Base-by-base conservation (phyloP, 2,888 invertebrate genomes). In the Gnatocerus cornutus region DNA sequence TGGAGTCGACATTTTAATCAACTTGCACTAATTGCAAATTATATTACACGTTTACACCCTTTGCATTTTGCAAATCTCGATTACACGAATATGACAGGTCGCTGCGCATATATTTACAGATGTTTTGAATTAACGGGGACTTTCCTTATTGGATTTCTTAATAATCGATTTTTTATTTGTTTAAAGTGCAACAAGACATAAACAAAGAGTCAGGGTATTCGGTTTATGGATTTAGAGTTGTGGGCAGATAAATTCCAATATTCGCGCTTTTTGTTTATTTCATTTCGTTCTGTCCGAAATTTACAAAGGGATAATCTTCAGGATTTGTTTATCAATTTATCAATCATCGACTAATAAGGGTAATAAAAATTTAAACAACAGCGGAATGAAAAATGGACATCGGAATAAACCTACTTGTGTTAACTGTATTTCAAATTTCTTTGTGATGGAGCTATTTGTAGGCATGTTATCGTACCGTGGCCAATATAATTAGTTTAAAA, bases 21-120 rank as follows among this genome's bases (percentile, higher is more conserved):
- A 41, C 13, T 45, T 45, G 9, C 12, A 21, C 29, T 58, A 58
- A 58, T 58, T 58, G 14, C 58, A 29, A 58, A 43, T 58, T 58
- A 43, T 45, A 27, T 29, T 45, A 14, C 13, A 8, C 7, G 37
- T 16, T 37, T 37, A 53, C 53, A 9, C 30, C 7, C 12, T 13
- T 10, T 52, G 29, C 13, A 53, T 53, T 50, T 50, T 50, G 48
- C 12, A 50, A 50, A 29, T 10, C 10, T 27, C 48, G 27, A 46
- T 46, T 46, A 46, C 46, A 13, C 4, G 46, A 16, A 46, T 13
- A 46, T 46, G 46, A 46, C 46, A 14, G 14, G 46, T 12, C 9
- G 13, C 14, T 21, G n/a, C 1, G 48, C 12, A 50, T 29, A 50
- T 50, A 29, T 46, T 46, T 50, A 16, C 14, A 1, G 1, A 46